Evolutionary conservation across 1,140 invertebrate species (phyloP).

Genomic region (Trichonephila clavata): DNA sequence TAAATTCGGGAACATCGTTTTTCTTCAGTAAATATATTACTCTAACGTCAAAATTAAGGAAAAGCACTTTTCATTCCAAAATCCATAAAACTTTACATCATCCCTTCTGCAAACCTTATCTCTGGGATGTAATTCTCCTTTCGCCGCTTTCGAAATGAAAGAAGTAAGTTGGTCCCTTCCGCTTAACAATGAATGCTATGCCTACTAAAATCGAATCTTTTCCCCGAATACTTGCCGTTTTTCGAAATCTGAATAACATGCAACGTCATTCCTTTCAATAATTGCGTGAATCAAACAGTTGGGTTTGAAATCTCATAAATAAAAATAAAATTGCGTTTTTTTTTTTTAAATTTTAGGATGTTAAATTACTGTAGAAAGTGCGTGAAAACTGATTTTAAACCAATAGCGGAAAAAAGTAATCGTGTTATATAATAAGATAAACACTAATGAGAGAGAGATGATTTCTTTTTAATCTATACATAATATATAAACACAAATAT

Average conservation of each 20-base stretch:
- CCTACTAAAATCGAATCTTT: constrained; percentile 7
- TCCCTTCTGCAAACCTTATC: constrained; percentile 16
- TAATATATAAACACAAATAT: no score
- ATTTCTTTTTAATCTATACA: no score
- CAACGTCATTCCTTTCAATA: not conserved
- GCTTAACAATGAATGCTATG: constrained; percentile 19
- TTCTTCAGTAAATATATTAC: not conserved
- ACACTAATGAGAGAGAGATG: no score
- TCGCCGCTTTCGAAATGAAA: not conserved
- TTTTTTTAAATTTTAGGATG: no score
- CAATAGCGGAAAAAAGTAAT: no score
- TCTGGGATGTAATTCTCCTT: constrained; percentile 6
- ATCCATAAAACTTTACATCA: not conserved
- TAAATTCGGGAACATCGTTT: not conserved
- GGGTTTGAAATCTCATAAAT: no score
- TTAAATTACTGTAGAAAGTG: no score
- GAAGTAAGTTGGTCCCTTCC: not conserved
- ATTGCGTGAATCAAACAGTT: no score
- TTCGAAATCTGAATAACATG: not conserved
- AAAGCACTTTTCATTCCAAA: not conserved
- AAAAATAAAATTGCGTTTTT: no score
- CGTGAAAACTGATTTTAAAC: no score
- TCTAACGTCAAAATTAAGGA: not conserved
- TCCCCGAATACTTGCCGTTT: not conserved
- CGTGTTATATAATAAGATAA: no score